These are phyloP conservation scores for Sylvilagus floridanus DNA, from an alignment of 2,797 vertebrate genomes.

Conservation along the genomic window DNA sequence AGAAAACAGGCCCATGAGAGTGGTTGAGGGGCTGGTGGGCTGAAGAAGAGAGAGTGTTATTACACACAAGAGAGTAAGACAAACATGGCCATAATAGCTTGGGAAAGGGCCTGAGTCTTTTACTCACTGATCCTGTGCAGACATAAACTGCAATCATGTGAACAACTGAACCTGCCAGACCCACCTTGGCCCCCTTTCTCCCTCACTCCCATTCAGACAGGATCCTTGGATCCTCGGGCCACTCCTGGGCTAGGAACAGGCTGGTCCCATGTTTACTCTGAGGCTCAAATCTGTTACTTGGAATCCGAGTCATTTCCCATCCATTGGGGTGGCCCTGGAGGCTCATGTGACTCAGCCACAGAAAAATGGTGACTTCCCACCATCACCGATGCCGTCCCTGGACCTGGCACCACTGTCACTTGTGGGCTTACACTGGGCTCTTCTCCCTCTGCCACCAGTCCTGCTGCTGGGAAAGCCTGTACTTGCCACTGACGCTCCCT, in stretches of 20 bases:
- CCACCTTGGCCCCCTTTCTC: accelerated
- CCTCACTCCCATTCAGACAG: neutral
- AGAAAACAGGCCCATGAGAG: neutral
- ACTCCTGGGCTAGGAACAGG: neutral
- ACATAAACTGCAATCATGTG: neutral
- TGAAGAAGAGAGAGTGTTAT: neutral
- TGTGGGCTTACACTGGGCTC: accelerated
- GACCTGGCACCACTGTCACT: neutral
- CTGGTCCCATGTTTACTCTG: neutral
- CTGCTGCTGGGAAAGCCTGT: neutral
- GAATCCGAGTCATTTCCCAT: too few species aligned
- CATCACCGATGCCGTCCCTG: neutral
- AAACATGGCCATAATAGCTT: neutral
- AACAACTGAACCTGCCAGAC: neutral
- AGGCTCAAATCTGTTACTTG: neutral
- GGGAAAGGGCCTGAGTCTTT: neutral
- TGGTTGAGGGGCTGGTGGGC: neutral
- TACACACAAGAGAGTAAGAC: neutral
- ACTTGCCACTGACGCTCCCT: neutral
- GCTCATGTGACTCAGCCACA: neutral
- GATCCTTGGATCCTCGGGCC: neutral
- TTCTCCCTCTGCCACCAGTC: neutral
- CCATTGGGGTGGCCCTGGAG: neutral
- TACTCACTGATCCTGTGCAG: neutral
- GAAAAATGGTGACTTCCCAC: neutral